Base-by-base conservation (phyloP, 2,113 vertebrate genomes). In the Petrocephalus microphthalmus region DNA sequence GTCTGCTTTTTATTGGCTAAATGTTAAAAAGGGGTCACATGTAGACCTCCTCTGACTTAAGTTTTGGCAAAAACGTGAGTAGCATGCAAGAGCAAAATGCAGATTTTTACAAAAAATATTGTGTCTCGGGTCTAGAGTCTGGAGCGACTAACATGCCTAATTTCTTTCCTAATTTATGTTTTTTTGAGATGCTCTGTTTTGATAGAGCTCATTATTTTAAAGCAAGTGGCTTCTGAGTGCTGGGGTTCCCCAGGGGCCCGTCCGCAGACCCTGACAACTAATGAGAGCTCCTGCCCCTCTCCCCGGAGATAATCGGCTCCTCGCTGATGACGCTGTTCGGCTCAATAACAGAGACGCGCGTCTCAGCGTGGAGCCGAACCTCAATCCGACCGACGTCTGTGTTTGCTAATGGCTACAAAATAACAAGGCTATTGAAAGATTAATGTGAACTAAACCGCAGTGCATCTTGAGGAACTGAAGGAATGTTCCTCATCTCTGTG, bases 381-480 rank as follows among this genome's bases (percentile, higher is more conserved):
- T 85, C 88, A 84, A 47, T 84, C 88, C 42, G 82, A 13, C 29
- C 25, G 45, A 88, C 7, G 83, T 78, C 42, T 20, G n/a, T 25
- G 60, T 85, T 88, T 74, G 88, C 88, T 85, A 45, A 85, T 67
- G 88, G 88, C 88, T 88, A 88, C 83, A 85, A 88, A 88, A 88
- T 88, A 88, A 88, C 83, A 85, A 88, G 88, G 8, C 20, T 71
- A 57, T 52, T 88, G 54, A 88, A 88, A 67, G 83, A 85, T 71
- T 67, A 71, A 85, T 88, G 88, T 11, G 49, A 67, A 83, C 82
- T 85, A 85, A 88, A 88, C 60, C 53, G 45, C 45, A 8, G 5
- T 60, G 10, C 82, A 22, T 85, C 53, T 56, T 8, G 81, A 25
- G 74, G 13, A 81, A 25, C 22, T 22, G 1, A 13, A 47, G 49